Base-by-base conservation (phyloP, 2,113 vertebrate genomes). In the Aplodontia rufa region DNA sequence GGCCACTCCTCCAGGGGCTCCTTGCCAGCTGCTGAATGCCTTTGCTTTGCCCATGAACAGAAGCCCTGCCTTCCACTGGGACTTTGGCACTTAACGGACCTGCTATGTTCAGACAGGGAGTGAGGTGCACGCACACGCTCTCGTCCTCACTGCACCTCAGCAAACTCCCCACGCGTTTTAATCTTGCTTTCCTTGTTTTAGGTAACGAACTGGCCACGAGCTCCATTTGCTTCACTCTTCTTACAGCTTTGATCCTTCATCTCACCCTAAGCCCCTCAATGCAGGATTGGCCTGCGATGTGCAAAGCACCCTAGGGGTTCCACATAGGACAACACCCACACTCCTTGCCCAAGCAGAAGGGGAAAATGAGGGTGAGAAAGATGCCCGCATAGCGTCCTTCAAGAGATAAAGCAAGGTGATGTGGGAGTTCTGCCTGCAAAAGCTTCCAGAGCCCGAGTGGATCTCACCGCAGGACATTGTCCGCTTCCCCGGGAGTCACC, bases 211-310 rank as follows among this genome's bases (percentile, higher is more conserved):
- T 45, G 8, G 1, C 37, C 55, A 10, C 37, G 6, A 4, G 10
- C 32, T 16, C 20, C 37, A 2, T 79, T 28, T 60, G 26, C 37
- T 40, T 49, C 42, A 71, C 22, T 6, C 35, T 26, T 42, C 71
- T 55, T 22, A 19, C 30, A 42, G 17, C 32, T 32, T 55, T 45
- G 1, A 58, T 35, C 68, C n/a, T n/a, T 75, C 45, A 53, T 6
- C 47, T 32, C 10, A 35, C 19, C 1, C 32, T 30, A 51, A 85
- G 2, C 4, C 28, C 22, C 16, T 76, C 11, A 19, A 20, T 11
- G 35, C 5, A 53, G 35, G 49, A 19, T 2, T 47, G 19, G 0
- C 3, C n/a, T 42, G 3, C 19, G 68, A 10, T 1, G 8, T 7
- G 1, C 19, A 30, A 53, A 30, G 10, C 47, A 53, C 26, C 22